phyloP scores from a whole-genome alignment of 2,888 invertebrate species.

The Rugalucina vietnamica region DNA sequence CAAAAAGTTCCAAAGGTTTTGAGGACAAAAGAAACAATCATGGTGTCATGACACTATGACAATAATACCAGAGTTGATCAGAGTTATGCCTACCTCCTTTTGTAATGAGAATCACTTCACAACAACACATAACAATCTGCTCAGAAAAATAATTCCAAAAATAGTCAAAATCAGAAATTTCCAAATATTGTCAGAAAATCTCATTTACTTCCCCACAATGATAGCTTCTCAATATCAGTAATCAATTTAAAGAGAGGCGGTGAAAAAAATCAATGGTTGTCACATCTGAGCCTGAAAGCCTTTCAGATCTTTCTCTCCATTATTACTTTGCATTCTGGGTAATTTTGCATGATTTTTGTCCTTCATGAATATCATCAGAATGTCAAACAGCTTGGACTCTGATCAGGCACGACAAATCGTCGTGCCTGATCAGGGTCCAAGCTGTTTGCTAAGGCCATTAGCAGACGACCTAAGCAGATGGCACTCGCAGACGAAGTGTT shows the following conservation, averaged over 20 bases:
- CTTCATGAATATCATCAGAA: not conserved
- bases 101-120: too few relatives aligned
- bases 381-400: not conserved
- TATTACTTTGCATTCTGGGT: too few relatives aligned
- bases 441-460: not conserved
- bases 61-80: too few relatives aligned
- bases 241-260: slow-evolving; percentile 12
- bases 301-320: not conserved
- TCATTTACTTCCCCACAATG: not conserved
- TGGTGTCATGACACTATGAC: too few relatives aligned
- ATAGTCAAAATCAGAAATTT: too few relatives aligned
- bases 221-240: slow-evolving; percentile 3
- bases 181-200: not conserved
- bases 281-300: not conserved
- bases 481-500: not conserved
- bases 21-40: too few relatives aligned
- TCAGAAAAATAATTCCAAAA: too few relatives aligned
- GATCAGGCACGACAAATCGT: not conserved
- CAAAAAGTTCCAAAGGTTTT: too few relatives aligned
- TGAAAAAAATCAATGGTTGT: slow-evolving; percentile 8
- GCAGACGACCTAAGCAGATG: not conserved
- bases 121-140: too few relatives aligned
- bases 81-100: too few relatives aligned
- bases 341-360: too few relatives aligned
- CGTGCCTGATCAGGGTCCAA: not conserved